Evolutionary conservation across 2,797 vertebrate genomes (phyloP).

Genomic region (Pelochelys cantorii): DNA sequence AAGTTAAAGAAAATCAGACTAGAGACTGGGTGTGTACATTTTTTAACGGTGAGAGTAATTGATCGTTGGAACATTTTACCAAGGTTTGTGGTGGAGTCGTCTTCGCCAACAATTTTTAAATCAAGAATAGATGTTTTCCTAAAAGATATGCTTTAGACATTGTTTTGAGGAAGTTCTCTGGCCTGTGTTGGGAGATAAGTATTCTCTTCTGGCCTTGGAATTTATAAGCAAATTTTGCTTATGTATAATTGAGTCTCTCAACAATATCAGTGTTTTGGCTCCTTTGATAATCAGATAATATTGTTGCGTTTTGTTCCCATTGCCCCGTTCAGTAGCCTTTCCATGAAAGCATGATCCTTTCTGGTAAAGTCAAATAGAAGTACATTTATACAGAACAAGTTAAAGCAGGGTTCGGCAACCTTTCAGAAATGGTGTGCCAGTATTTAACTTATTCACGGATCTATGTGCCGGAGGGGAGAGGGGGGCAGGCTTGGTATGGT

Average conservation of each 20-base stretch:
- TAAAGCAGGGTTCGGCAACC: background rate
- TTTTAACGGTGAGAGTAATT: background rate
- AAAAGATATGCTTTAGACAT: background rate
- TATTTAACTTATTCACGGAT: too few relatives aligned
- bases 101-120: background rate
- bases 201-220: background rate
- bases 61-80: background rate
- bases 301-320: constrained; percentile 23
- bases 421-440: too few relatives aligned
- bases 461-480: too few relatives aligned
- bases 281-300: constrained; percentile 15
- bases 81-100: background rate
- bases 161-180: background rate
- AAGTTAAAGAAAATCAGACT: background rate
- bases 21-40: background rate
- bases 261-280: constrained; percentile 3
- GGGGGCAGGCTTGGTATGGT: too few relatives aligned
- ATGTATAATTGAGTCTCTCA: background rate
- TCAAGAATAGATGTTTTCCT: background rate
- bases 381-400: constrained; percentile 51
- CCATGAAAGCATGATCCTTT: background rate
- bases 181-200: background rate
- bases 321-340: constrained; percentile 8
- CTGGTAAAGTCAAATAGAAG: constrained; percentile 43
- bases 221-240: background rate